These are phyloP conservation scores for Alfaro cultratus DNA, from an alignment of 2,797 vertebrate species.

Conservation along the genomic window DNA sequence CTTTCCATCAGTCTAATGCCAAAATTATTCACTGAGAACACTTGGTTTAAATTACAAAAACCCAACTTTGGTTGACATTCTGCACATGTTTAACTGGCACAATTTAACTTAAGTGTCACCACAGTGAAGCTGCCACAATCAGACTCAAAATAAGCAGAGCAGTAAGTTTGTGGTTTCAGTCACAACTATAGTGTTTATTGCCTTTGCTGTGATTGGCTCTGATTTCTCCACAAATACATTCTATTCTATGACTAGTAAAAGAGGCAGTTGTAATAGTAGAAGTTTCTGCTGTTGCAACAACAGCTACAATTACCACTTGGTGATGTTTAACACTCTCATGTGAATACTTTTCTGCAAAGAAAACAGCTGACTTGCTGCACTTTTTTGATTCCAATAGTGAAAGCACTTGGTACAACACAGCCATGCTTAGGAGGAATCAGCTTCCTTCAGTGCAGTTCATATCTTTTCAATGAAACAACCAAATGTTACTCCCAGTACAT, in stretches of 20 bases:
- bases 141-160: slow-evolving; percentile 59
- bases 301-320: slow-evolving; percentile 4
- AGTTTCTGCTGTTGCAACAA: not conserved
- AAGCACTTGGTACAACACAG: not conserved
- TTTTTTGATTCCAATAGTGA: not conserved
- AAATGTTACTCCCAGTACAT: not conserved
- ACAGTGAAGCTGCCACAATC: slow-evolving; percentile 60
- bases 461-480: not conserved
- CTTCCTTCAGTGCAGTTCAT: not conserved
- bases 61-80: slow-evolving; percentile 67
- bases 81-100: slow-evolving; percentile 65
- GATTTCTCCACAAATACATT: slow-evolving; percentile 23
- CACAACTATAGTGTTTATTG: slow-evolving; percentile 37
- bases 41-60: slow-evolving; percentile 63
- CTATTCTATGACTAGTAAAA: slow-evolving; percentile 9
- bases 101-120: slow-evolving; percentile 57
- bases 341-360: slow-evolving; percentile 17
- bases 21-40: slow-evolving; percentile 58
- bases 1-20: slow-evolving; percentile 56
- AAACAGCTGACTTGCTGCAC: slow-evolving; percentile 1
- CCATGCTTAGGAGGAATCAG: not conserved
- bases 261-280: not conserved
- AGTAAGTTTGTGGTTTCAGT: slow-evolving; percentile 38
- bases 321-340: slow-evolving; percentile 6
- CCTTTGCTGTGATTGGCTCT: slow-evolving; percentile 24